These are phyloP conservation scores for Sapayoa aenigma DNA, from an alignment of 2,113 vertebrate species.

Conservation along the genomic window DNA sequence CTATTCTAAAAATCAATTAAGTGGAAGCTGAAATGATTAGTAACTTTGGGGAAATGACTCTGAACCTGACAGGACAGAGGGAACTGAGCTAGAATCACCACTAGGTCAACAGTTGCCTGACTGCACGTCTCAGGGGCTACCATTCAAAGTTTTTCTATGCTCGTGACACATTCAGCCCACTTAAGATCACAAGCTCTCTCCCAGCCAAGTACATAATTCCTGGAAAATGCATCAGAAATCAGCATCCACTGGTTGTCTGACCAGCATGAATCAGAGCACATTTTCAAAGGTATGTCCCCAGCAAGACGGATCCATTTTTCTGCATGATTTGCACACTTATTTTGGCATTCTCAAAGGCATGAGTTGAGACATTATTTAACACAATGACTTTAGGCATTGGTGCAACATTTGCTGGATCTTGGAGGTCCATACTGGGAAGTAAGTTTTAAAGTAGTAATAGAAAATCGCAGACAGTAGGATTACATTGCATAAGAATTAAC, in stretches of 20 bases:
- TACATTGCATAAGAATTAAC: constrained; percentile 8
- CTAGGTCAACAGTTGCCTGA: not conserved
- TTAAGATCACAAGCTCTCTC: not conserved
- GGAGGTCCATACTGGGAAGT: constrained; percentile 36
- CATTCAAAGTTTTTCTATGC: not conserved
- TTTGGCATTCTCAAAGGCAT: not conserved
- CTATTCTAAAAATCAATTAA: not conserved
- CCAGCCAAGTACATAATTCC: not conserved
- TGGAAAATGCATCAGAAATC: constrained; percentile 22
- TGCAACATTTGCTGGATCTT: constrained; percentile 17
- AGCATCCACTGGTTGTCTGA: not conserved
- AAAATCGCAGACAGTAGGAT: constrained; percentile 29
- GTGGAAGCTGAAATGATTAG: not conserved
- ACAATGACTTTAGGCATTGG: constrained; percentile 4
- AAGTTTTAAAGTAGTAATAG: constrained; percentile 45
- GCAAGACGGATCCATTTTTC: constrained; percentile 26
- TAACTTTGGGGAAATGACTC: not conserved
- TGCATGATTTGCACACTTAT: constrained; percentile 24
- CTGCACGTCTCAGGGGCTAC: not conserved
- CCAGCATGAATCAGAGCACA: constrained; percentile 22
- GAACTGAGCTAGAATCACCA: not conserved
- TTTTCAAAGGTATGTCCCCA: constrained; percentile 10
- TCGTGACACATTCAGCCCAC: not conserved
- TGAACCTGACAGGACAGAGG: not conserved
- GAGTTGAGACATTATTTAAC: constrained; percentile 17